Evolutionary conservation across 23 tunicate species (phyloP).

Genomic region (Styela clava): DNA sequence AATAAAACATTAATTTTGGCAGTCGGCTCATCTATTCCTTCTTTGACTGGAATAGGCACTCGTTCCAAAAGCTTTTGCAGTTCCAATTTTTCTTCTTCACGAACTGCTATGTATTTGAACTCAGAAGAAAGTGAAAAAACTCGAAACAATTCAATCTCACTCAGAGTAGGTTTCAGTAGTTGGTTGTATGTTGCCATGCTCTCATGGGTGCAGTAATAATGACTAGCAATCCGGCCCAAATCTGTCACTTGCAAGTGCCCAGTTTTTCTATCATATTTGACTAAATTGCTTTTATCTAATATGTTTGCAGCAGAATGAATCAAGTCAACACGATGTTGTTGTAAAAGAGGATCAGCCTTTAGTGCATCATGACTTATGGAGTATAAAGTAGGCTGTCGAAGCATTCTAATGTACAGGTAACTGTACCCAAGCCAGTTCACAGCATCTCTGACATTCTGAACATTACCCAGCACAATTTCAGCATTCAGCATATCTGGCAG

Average conservation of each 20-base stretch:
- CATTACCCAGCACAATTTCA: slow-evolving; percentile 89
- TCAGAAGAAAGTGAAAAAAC: slow-evolving; percentile 98
- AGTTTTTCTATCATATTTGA: slow-evolving; percentile 85
- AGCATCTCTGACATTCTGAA: slow-evolving; percentile 87
- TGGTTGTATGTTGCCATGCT: slow-evolving; percentile 99
- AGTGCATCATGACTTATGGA: slow-evolving; percentile 44
- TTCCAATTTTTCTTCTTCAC: slow-evolving; percentile 97
- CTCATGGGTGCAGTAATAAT: slow-evolving; percentile 91
- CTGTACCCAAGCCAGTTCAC: slow-evolving; percentile 95
- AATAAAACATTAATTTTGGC: slow-evolving; percentile 95
- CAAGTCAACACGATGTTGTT: slow-evolving; percentile 85
- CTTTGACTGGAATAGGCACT: slow-evolving; percentile 96
- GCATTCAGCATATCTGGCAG: slow-evolving; percentile 95
- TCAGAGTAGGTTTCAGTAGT: slow-evolving; percentile 88
- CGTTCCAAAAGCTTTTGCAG: slow-evolving; percentile 90
- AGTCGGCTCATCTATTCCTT: slow-evolving; percentile 93
- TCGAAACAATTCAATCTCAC: slow-evolving; percentile 95
- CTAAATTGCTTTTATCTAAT: slow-evolving; percentile 78
- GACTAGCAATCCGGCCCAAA: slow-evolving; percentile 96
- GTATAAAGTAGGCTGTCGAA: slow-evolving; percentile 76
- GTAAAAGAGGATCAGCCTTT: slow-evolving; percentile 65
- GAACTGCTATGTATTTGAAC: slow-evolving; percentile 84
- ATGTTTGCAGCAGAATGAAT: slow-evolving; percentile 87
- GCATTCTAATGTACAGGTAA: slow-evolving; percentile 80
- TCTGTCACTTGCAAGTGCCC: slow-evolving; percentile 95